A percentile compares a stretch with the other conserved stretches of the same genome.
Conservation (phyloP, 2,888 invertebrate genomes). For the Trachelus iudaicus region DNA sequence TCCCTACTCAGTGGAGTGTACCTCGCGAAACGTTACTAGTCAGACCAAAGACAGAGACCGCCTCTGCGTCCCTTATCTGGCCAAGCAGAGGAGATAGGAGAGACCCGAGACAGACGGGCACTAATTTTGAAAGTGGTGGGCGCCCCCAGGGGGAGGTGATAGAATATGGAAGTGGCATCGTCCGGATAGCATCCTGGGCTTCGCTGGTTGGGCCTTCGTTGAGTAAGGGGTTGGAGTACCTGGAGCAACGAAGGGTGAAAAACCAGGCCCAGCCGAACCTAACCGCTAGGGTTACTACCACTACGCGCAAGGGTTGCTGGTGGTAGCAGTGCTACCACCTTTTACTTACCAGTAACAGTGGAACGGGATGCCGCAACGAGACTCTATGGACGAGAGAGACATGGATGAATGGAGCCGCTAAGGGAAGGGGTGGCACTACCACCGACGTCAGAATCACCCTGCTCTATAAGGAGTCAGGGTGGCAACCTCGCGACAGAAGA, state of each 20-base stretch:
- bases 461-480: constrained; percentile 20
- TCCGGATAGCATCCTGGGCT: constrained; percentile 4
- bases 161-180: constrained; percentile 34
- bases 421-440: constrained; percentile 17
- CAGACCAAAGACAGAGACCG: background rate
- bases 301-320: background rate
- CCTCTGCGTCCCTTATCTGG: background rate
- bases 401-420: constrained; percentile 38
- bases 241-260: background rate
- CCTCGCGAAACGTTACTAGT: background rate
- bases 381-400: constrained; percentile 22
- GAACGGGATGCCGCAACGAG: background rate
- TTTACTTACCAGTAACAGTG: background rate
- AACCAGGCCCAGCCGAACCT: background rate
- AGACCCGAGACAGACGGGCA: constrained; percentile 46
- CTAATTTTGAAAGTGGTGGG: constrained; percentile 55
- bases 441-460: constrained; percentile 8
- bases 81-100: constrained; percentile 4
- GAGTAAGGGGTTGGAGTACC: background rate
- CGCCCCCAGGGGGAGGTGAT: constrained; percentile 23
- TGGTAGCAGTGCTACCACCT: background rate
- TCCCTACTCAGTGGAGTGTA: background rate
- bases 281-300: background rate
- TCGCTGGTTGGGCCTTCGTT: background rate
- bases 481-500: constrained; percentile 47